Evolutionary conservation across 2,797 vertebrate genomes (phyloP).

Genomic region (Gymnocypris eckloni): DNA sequence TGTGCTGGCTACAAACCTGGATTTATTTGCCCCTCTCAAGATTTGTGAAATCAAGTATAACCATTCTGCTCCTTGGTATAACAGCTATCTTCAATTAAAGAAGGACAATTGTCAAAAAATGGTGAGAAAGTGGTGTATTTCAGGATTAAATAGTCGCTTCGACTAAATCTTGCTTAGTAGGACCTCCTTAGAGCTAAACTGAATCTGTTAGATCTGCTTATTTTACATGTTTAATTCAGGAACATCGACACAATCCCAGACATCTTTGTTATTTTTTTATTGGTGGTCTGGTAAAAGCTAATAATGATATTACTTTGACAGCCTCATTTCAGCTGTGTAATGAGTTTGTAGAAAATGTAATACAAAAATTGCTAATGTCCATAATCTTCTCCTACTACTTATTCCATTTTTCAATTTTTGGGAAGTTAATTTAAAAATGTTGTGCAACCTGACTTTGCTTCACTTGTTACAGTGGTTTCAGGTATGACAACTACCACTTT

Average conservation of each 20-base stretch:
- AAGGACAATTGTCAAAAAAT: no score
- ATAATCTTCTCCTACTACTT: background rate
- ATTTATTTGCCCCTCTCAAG: background rate
- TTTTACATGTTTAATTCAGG: background rate
- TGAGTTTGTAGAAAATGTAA: background rate
- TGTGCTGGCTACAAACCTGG: background rate
- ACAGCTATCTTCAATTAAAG: no score
- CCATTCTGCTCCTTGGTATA: no score
- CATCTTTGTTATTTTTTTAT: no score
- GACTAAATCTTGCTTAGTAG: no score
- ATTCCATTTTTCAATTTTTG: background rate
- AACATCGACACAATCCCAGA: background rate
- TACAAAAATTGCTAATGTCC: background rate
- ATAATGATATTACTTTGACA: background rate
- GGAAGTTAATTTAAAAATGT: background rate
- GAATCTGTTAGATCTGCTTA: background rate
- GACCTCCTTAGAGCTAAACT: background rate
- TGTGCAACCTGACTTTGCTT: background rate
- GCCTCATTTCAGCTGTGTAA: background rate
- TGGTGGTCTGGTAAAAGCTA: background rate
- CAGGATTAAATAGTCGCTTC: background rate
- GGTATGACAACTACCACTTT: background rate
- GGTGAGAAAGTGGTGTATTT: background rate
- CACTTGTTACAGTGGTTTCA: background rate
- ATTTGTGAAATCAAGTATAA: background rate